A percentile compares a stretch with the other conserved stretches of the same genome.
Conservation (phyloP, 2,888 invertebrate species). For the Neoascia interrupta region DNA sequence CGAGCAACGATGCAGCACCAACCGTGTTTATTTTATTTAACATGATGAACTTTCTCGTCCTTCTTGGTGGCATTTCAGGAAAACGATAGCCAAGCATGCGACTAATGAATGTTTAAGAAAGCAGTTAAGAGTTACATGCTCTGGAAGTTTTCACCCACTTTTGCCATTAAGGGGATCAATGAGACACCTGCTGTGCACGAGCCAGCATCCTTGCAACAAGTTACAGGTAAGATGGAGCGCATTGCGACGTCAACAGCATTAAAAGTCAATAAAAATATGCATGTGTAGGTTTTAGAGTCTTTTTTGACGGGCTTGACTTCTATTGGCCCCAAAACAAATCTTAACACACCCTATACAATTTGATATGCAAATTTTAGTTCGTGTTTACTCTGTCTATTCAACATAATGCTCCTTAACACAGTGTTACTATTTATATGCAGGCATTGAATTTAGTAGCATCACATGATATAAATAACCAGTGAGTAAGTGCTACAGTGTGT, state of each 20-base stretch:
- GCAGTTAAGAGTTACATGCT: constrained; percentile 1
- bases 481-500: too few relatives aligned
- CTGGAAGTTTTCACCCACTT: constrained; percentile 4
- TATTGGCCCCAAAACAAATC: too few relatives aligned
- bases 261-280: neutral
- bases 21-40: constrained; percentile 5
- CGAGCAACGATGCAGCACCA: too few relatives aligned
- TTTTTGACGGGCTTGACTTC: too few relatives aligned
- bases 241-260: neutral
- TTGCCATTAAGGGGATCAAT: neutral
- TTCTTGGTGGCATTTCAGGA: neutral
- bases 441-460: too few relatives aligned
- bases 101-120: constrained; percentile 26
- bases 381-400: too few relatives aligned
- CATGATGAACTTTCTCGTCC: constrained; percentile 13
- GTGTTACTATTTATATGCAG: too few relatives aligned
- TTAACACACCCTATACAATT: too few relatives aligned
- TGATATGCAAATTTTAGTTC: too few relatives aligned
- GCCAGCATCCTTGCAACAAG: neutral
- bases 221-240: neutral
- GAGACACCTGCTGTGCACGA: neutral
- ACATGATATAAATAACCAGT: too few relatives aligned
- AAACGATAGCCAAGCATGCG: neutral
- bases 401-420: too few relatives aligned
- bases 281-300: too few relatives aligned